A percentile compares a stretch with the other conserved stretches of the same genome.
Conservation (phyloP, 2,797 vertebrate species). For the Brotula barbata region DNA sequence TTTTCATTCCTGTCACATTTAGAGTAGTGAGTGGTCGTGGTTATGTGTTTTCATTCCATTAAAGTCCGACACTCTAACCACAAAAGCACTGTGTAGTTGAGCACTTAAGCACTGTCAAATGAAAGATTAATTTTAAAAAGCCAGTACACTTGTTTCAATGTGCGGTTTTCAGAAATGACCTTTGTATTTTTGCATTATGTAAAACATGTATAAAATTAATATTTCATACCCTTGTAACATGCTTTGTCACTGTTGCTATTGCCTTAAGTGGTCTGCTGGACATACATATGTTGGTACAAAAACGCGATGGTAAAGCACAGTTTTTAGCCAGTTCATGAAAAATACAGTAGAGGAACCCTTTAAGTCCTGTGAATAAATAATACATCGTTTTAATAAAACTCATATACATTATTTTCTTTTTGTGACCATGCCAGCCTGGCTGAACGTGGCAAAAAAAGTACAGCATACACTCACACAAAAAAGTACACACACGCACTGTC, state of each 20-base stretch:
- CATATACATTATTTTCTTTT: slow-evolving; percentile 32
- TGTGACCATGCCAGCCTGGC: slow-evolving; percentile 55
- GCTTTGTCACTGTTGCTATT: slow-evolving; percentile 22
- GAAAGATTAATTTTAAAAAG: slow-evolving; percentile 45
- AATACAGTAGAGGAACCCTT: slow-evolving; percentile 41
- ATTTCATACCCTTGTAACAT: slow-evolving; percentile 30
- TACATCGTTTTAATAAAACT: slow-evolving; percentile 43
- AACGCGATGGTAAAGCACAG: neutral
- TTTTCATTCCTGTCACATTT: slow-evolving; percentile 10
- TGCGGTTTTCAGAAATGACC: slow-evolving; percentile 41
- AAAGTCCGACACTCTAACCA: slow-evolving; percentile 23
- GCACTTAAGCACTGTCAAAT: slow-evolving; percentile 47
- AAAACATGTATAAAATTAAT: slow-evolving; percentile 49
- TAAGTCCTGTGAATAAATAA: slow-evolving; percentile 61
- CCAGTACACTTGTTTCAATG: slow-evolving; percentile 37
- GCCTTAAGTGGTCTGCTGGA: slow-evolving; percentile 22
- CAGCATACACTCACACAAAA: slow-evolving; percentile 16
- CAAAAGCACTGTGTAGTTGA: slow-evolving; percentile 33
- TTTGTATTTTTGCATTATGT: slow-evolving; percentile 53
- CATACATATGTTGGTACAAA: slow-evolving; percentile 4
- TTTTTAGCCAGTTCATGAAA: slow-evolving; percentile 43
- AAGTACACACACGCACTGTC: slow-evolving; percentile 9
- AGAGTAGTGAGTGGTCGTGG: slow-evolving; percentile 15
- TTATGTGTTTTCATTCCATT: slow-evolving; percentile 23
- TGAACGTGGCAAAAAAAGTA: slow-evolving; percentile 19